Conservation (phyloP, 1,140 invertebrate species). For the Callitettix versicolor region DNA sequence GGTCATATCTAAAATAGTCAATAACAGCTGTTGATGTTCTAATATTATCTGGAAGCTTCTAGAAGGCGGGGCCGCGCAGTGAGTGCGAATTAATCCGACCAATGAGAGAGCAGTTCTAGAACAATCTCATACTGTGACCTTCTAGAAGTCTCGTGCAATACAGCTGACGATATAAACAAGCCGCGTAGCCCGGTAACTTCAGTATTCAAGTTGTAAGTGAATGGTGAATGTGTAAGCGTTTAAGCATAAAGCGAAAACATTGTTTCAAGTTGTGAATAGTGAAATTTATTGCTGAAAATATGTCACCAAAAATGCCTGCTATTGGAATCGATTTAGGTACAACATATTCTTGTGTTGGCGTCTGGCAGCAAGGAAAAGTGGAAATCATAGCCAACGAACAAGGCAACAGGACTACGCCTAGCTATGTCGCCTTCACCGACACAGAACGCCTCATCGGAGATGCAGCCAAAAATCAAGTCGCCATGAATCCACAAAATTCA, state of each 20-base stretch:
- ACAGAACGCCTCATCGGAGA: no score
- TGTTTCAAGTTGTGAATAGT: neutral
- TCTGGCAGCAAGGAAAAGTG: no score
- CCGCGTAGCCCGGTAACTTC: neutral
- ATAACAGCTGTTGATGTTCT: no score
- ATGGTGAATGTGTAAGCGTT: neutral
- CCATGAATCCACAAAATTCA: conserved; percentile 74
- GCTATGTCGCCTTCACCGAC: conserved; percentile 86
- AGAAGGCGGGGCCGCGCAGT: no score
- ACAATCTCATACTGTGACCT: neutral
- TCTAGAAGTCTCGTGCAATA: neutral
- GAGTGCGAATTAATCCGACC: no score
- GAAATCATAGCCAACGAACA: no score
- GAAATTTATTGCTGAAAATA: neutral
- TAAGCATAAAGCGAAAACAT: neutral
- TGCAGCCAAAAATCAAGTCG: conserved; percentile 58
- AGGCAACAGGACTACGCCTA: conserved; percentile 84
- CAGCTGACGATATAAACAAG: neutral
- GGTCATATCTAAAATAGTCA: no score
- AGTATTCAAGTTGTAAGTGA: neutral
- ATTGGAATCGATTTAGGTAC: conserved; percentile 71
- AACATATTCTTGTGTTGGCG: conserved; percentile 71
- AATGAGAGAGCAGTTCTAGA: neutral
- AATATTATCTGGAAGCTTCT: no score
- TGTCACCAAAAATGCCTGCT: no score